phyloP scores from a whole-genome alignment of 2,113 vertebrate genomes.

The Perognathus longimembris region DNA sequence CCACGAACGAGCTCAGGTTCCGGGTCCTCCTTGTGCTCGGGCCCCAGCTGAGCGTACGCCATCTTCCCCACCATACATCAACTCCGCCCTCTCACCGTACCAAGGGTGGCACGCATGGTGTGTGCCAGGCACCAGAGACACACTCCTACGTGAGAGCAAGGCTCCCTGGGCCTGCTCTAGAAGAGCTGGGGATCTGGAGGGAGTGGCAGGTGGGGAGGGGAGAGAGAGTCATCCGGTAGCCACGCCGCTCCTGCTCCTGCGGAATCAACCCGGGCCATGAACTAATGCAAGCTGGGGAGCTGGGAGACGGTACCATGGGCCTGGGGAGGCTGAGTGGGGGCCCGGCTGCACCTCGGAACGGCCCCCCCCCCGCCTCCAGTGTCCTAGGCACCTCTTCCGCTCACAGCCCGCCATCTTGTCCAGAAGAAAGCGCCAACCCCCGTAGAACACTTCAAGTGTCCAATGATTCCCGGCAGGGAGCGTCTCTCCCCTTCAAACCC shows the following conservation, averaged over 20 bases:
- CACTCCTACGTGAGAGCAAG: not conserved
- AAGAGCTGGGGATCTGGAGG: not conserved
- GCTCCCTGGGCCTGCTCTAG: not conserved
- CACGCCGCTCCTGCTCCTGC: too few species aligned
- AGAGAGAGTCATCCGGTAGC: not conserved
- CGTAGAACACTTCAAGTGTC: not conserved
- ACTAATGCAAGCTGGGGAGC: too few species aligned
- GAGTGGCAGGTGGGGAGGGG: not conserved
- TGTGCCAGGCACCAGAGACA: not conserved
- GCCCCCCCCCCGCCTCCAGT: not conserved
- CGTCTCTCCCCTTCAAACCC: not conserved
- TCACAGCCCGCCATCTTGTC: not conserved
- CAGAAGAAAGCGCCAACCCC: not conserved
- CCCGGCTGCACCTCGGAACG: too few species aligned
- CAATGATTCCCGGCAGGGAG: not conserved
- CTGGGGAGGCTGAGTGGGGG: not conserved
- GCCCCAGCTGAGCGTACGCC: fast-evolving
- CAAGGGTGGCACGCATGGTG: not conserved
- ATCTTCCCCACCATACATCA: not conserved
- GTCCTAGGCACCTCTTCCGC: not conserved
- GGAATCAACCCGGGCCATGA: not conserved
- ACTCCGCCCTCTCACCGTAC: too few species aligned
- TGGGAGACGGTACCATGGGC: not conserved
- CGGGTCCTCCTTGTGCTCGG: not conserved
- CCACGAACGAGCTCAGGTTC: not conserved